Base-by-base conservation (phyloP, 2,888 invertebrate species). In the Campoletis raptor region DNA sequence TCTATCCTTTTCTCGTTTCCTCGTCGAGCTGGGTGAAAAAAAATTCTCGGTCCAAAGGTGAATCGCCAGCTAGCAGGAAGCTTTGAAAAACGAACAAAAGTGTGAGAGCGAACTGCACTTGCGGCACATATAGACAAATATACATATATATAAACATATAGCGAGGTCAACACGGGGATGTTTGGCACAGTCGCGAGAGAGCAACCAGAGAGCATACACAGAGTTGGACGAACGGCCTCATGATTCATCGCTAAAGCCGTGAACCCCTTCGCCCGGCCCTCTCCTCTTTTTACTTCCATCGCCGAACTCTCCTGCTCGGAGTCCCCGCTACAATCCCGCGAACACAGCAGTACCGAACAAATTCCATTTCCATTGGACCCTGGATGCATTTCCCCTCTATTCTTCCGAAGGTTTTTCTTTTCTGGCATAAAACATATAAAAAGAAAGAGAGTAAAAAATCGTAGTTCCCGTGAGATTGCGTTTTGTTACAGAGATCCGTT, bases 171-270 rank as follows among this genome's bases (percentile, higher is more conserved):
- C 67, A 61, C 66, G 42, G 64, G 84, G 52, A 66, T 78, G 81
- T 86, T 86, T 86, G 86, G 84, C 86, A 82, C 73, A 81, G 74
- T 78, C 81, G 37, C 67, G 79, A 78, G 70, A 83, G 74, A 84
- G 81, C 70, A 85, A 48, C 77, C 54, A 54, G 76, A 57, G 42
- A 77, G 70, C 36, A 70, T 40, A 81, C 64, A 76, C 37, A 72
- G 84, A 84, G 85, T 87, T 85, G 87, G 81, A 85, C 87, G 88
- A 88, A 85, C 84, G 83, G 85, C 76, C 83, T 73, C 86, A 88
- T 88, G 88, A 88, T 89, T 89, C 87, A 89, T 89, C 86, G 84
- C 85, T 85, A 87, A 82, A 86, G 79, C 84, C 86, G 73, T 48
- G 81, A 64, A 42, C 15, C 45, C 69, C 69, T 42, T 64, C 70